Conservation (phyloP, 2,797 vertebrate species). For the Chelonia mydas region DNA sequence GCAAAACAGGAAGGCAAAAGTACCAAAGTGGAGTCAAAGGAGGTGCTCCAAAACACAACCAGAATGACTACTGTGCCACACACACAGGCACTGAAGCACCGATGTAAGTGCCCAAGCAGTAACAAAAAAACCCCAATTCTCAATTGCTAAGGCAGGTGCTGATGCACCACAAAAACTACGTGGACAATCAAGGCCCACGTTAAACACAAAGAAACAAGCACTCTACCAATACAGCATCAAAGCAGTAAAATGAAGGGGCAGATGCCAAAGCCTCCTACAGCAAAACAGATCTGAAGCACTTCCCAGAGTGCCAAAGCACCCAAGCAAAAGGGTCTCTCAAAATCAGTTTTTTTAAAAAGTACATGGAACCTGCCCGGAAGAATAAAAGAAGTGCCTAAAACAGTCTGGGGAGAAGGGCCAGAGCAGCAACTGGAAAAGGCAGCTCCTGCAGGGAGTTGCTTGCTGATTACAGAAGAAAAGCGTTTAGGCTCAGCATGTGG, state of each 20-base stretch:
- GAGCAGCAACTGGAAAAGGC: neutral
- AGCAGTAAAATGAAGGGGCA: neutral
- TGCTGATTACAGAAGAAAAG: neutral
- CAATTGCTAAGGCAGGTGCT: neutral
- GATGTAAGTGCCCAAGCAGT: neutral
- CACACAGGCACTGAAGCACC: neutral
- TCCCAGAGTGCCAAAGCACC: neutral
- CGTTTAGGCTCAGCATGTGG: neutral
- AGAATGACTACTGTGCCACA: neutral
- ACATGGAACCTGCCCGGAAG: neutral
- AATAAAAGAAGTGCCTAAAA: neutral
- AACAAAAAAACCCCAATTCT: too few species aligned
- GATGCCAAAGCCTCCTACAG: neutral
- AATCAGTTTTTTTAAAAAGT: neutral
- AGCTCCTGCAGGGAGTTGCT: too few species aligned
- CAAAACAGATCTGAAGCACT: neutral
- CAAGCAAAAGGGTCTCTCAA: neutral
- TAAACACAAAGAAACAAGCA: neutral
- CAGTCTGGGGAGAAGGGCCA: neutral
- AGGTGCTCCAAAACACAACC: conserved; percentile 10
- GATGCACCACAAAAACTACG: neutral
- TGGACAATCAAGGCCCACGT: neutral
- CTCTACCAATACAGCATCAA: neutral
- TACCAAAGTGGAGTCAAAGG: neutral
- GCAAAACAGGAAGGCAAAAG: neutral